These are phyloP conservation scores for Margarornis squamiger DNA, from an alignment of 2,797 vertebrate species.

Conservation along the genomic window DNA sequence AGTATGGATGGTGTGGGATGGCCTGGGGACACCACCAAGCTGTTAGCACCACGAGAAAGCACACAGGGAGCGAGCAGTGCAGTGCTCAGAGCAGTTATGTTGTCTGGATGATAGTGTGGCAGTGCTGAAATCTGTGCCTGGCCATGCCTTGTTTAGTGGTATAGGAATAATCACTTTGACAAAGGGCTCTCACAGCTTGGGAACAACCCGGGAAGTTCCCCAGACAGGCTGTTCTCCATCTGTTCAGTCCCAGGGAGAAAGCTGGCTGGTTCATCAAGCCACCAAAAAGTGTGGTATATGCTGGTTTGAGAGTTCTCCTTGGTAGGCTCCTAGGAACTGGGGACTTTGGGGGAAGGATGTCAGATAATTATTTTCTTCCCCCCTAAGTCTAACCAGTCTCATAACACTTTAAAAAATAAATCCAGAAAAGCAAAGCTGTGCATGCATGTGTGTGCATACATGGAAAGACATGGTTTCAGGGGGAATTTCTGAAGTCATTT, in stretches of 20 bases:
- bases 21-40: background rate
- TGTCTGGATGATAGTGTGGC: background rate
- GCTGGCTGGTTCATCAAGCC: background rate
- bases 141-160: rapidly evolving
- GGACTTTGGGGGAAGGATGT: background rate
- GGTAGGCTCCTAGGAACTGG: background rate
- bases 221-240: background rate
- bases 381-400: background rate
- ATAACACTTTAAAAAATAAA: background rate
- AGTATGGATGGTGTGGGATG: background rate
- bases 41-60: background rate
- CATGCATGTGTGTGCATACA: rapidly evolving
- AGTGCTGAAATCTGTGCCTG: background rate
- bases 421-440: background rate
- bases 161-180: background rate
- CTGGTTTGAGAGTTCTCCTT: background rate
- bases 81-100: background rate
- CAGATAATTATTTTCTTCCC: background rate
- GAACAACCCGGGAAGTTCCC: background rate
- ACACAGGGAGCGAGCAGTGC: background rate
- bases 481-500: background rate
- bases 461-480: rapidly evolving
- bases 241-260: background rate
- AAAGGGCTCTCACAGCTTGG: background rate
- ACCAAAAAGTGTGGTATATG: background rate